Conservation (phyloP, 2,113 vertebrate genomes). For the Rhynchomys soricoides region DNA sequence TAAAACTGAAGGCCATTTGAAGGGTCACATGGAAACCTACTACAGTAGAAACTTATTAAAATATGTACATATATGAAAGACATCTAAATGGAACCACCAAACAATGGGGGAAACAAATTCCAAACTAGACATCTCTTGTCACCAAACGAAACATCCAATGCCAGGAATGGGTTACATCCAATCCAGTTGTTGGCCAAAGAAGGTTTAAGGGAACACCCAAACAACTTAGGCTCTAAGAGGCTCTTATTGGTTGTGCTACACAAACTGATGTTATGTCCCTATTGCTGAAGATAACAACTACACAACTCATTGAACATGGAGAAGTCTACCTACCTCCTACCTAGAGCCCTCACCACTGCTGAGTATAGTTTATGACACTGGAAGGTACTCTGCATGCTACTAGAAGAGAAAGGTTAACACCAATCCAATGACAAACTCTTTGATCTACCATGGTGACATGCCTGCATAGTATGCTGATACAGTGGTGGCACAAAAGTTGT, state of each 20-base stretch:
- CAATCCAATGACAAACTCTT: neutral
- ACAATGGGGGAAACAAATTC: neutral
- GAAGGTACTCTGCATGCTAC: neutral
- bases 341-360: neutral
- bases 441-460: neutral
- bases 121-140: neutral
- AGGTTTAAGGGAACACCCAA: neutral
- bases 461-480: neutral
- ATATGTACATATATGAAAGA: neutral
- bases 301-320: neutral
- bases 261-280: neutral
- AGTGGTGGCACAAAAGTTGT: neutral
- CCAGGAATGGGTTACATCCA: neutral
- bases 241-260: neutral
- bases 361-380: neutral
- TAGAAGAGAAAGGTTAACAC: neutral
- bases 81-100: neutral
- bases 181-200: neutral
- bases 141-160: neutral
- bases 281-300: neutral
- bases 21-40: neutral
- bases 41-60: neutral
- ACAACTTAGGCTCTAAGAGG: neutral
- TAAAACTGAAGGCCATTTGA: neutral
- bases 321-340: neutral